Evolutionary conservation across 2,113 vertebrate genomes (phyloP).

Genomic region (Emydura subglobosa): DNA sequence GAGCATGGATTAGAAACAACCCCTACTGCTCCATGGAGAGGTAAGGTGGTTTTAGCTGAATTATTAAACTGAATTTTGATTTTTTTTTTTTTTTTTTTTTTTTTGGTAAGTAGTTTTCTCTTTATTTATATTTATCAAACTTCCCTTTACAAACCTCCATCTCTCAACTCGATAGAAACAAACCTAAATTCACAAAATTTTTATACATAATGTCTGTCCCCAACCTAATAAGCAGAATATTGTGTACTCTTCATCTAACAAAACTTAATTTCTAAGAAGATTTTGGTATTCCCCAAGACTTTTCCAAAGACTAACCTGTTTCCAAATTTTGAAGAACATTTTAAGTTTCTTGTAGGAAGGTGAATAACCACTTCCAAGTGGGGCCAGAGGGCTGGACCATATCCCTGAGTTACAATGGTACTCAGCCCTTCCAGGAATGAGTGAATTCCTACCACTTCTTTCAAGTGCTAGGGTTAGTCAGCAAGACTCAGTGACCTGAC

Average conservation of each 20-base stretch:
- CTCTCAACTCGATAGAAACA: not conserved
- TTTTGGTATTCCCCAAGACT: not conserved
- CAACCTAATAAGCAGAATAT: not conserved
- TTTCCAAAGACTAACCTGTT: not conserved
- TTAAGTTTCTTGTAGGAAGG: not conserved
- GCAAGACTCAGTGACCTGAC: not conserved
- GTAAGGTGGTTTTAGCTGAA: conserved; percentile 54
- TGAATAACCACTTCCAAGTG: rapidly evolving
- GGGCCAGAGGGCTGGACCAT: not conserved
- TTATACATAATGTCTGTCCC: not conserved
- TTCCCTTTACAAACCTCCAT: not conserved
- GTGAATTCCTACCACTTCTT: not conserved
- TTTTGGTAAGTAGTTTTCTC: not conserved
- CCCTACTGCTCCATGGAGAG: conserved; percentile 97
- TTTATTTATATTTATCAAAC: not conserved
- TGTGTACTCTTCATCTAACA: not conserved
- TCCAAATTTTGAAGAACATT: not conserved
- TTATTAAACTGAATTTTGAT: not conserved
- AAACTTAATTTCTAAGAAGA: not conserved
- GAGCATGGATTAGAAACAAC: conserved; percentile 96
- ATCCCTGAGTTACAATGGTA: not conserved
- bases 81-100: rapidly evolving
- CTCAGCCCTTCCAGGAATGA: not conserved
- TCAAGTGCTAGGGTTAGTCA: not conserved
- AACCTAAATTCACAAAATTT: not conserved